These are phyloP conservation scores for Etheostoma cragini DNA, from an alignment of 2,113 vertebrate genomes.

Conservation along the genomic window DNA sequence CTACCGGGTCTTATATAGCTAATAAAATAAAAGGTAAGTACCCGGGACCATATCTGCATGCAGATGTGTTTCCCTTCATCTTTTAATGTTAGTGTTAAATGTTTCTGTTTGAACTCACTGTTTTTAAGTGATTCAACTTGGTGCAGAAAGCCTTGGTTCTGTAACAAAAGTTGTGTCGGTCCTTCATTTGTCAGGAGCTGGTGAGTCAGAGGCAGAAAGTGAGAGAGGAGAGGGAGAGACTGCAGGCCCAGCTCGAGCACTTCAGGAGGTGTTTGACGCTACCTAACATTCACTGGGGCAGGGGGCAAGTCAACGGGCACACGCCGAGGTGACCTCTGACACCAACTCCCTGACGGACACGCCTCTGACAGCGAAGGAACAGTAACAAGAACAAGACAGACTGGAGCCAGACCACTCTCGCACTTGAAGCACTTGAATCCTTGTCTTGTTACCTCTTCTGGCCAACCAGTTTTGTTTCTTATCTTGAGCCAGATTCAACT, in stretches of 20 bases:
- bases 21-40: conserved; percentile 81
- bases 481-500: conserved; percentile 36
- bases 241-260: conserved; percentile 98
- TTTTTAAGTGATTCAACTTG: not conserved
- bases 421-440: conserved; percentile 54
- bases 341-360: not conserved
- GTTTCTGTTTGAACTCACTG: not conserved
- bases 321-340: conserved; percentile 86
- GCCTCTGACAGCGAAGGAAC: conserved; percentile 33
- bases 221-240: conserved; percentile 91
- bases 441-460: conserved; percentile 35
- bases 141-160: not conserved
- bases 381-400: conserved; percentile 27
- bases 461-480: conserved; percentile 28
- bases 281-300: conserved; percentile 92
- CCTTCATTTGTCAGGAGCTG: conserved; percentile 86
- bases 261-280: conserved; percentile 97
- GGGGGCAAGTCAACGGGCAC: conserved; percentile 92
- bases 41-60: not conserved
- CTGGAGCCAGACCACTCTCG: conserved; percentile 40
- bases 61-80: not conserved
- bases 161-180: not conserved
- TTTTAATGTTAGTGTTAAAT: not conserved
- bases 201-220: conserved; percentile 94
- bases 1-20: no score